phyloP scores from a whole-genome alignment of 2,888 invertebrate species.

The Aphidoletes aphidimyza region DNA sequence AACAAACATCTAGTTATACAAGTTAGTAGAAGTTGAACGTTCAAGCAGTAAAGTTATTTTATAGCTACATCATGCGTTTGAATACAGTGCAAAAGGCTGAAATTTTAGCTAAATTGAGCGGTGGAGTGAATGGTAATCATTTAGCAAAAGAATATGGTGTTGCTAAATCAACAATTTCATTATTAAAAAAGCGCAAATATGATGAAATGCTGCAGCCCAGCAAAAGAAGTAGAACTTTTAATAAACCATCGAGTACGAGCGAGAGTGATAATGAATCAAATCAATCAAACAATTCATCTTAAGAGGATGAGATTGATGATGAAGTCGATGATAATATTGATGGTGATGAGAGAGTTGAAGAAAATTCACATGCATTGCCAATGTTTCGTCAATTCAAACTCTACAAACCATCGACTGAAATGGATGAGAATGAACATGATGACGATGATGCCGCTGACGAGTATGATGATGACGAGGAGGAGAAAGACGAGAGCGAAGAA shows the following conservation, averaged over 20 bases:
- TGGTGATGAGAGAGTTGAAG: slow-evolving; percentile 29
- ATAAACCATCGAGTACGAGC: slow-evolving; percentile 21
- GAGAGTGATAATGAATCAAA: slow-evolving; percentile 15
- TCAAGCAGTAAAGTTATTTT: slow-evolving; percentile 30
- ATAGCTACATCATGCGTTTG: slow-evolving; percentile 25
- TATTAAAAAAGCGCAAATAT: slow-evolving; percentile 26
- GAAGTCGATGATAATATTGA: slow-evolving; percentile 23
- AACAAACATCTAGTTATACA: background rate
- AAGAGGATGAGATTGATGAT: slow-evolving; percentile 23
- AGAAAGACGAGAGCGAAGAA: background rate
- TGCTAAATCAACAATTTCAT: slow-evolving; percentile 36
- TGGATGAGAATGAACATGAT: slow-evolving; percentile 21
- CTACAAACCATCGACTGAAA: slow-evolving; percentile 1
- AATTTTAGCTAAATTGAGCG: slow-evolving; percentile 14
- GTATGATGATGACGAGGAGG: slow-evolving; percentile 10
- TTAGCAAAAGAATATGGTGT: slow-evolving; percentile 39
- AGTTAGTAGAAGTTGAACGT: slow-evolving; percentile 6
- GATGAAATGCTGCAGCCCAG: slow-evolving; percentile 27
- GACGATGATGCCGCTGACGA: slow-evolving; percentile 19
- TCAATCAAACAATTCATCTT: background rate
- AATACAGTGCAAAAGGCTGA: slow-evolving; percentile 36
- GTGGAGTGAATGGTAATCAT: slow-evolving; percentile 16
- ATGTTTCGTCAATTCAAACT: background rate
- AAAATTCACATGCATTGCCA: slow-evolving; percentile 21
- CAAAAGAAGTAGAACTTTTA: background rate